Evolutionary conservation across 2,113 vertebrate genomes (phyloP).

Genomic region (Pomatostomus ruficeps): DNA sequence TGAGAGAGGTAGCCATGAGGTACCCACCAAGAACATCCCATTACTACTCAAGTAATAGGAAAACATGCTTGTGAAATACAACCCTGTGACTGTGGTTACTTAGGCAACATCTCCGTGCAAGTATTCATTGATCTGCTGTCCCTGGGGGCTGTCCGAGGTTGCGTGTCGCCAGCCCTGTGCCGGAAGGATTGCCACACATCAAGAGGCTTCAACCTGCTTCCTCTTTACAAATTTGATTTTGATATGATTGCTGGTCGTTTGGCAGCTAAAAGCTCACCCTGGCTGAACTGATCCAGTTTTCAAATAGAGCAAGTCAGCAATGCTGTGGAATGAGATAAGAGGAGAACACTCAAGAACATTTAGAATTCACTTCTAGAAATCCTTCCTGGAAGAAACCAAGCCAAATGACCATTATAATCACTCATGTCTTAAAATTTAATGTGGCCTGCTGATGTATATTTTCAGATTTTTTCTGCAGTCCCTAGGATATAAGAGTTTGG

Average conservation of each 20-base stretch:
- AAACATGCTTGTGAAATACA: background rate
- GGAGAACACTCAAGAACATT: accelerated
- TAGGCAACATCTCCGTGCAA: constrained; percentile 8
- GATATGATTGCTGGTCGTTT: background rate
- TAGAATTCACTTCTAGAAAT: background rate
- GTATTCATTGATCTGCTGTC: constrained; percentile 35
- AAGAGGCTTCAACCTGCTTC: background rate
- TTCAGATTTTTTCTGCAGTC: background rate
- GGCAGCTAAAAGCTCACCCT: background rate
- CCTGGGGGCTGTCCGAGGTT: background rate
- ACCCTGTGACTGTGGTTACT: constrained; percentile 17
- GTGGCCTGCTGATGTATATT: background rate
- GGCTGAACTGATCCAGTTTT: background rate
- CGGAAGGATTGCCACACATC: constrained; percentile 48
- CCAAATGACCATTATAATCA: background rate
- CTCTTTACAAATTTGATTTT: constrained; percentile 27
- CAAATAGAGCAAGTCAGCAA: background rate
- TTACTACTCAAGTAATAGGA: background rate
- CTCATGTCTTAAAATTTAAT: background rate
- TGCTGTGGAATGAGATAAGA: background rate
- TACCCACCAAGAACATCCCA: background rate
- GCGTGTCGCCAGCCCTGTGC: background rate
- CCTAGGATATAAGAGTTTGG: background rate
- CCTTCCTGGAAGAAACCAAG: background rate
- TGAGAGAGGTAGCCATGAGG: background rate